phyloP scores from a whole-genome alignment of 2,888 invertebrate species.

The Yponomeuta sedellus region DNA sequence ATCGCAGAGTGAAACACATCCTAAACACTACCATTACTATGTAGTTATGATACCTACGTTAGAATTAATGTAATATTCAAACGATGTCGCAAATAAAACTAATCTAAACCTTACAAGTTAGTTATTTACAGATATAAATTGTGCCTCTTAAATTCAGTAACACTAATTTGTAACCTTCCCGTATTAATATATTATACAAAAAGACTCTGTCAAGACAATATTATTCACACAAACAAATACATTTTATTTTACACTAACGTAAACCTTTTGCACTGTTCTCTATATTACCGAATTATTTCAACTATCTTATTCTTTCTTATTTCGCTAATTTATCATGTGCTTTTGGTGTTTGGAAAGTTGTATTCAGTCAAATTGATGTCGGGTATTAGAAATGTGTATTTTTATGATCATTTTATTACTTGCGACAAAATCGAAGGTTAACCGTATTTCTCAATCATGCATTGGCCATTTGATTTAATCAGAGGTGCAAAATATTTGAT shows the following conservation, averaged over 20 bases:
- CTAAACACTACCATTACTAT: background rate
- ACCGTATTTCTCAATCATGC: background rate
- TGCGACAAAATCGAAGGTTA: background rate
- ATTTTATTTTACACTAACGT: slow-evolving; percentile 67
- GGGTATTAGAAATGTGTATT: background rate
- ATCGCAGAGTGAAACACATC: slow-evolving; percentile 3
- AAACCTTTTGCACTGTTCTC: slow-evolving; percentile 70
- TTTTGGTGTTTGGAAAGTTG: background rate
- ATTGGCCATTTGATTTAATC: background rate
- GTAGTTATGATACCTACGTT: slow-evolving; percentile 19
- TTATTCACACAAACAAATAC: slow-evolving; percentile 67
- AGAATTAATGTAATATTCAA: slow-evolving; percentile 15
- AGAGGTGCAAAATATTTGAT: background rate
- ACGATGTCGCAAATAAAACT: slow-evolving; percentile 15
- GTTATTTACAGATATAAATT: slow-evolving; percentile 64
- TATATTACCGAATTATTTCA: background rate
- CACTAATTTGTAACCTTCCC: slow-evolving; percentile 56
- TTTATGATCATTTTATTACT: background rate
- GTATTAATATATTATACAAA: slow-evolving; percentile 59
- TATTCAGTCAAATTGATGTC: background rate
- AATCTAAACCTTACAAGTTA: slow-evolving; percentile 7
- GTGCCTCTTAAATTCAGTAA: slow-evolving; percentile 65
- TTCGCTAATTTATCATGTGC: background rate
- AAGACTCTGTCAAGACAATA: slow-evolving; percentile 56
- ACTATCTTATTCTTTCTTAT: background rate